Percentiles rank a stretch among this genome's conserved stretches.
Conservation (phyloP, 1,140 invertebrate genomes). For the Drosophila murphyi region DNA sequence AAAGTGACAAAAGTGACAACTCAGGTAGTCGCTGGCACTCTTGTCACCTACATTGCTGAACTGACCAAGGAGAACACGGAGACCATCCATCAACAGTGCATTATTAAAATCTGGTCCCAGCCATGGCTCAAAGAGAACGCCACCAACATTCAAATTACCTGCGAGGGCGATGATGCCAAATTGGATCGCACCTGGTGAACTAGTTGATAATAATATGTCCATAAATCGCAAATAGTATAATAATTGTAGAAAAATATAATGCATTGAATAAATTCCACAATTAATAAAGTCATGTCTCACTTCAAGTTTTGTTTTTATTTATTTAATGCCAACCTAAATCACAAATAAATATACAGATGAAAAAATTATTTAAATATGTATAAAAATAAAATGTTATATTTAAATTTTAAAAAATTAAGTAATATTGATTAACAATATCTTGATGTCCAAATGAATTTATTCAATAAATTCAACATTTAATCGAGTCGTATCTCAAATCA, state of each 20-base stretch:
- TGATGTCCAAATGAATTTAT: too few relatives aligned
- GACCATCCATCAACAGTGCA: conserved; percentile 24
- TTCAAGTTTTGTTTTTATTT: too few relatives aligned
- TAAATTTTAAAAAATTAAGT: too few relatives aligned
- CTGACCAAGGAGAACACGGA: conserved; percentile 13
- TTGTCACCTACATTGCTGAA: conserved; percentile 37
- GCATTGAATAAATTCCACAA: background rate
- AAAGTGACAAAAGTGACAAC: conserved; percentile 36
- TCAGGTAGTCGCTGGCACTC: conserved; percentile 47
- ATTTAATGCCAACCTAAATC: background rate
- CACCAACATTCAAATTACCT: conserved; percentile 47
- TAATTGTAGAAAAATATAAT: background rate
- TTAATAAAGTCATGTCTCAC: background rate
- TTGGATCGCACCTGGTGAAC: conserved; percentile 52
- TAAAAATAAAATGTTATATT: too few relatives aligned
- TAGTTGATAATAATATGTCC: background rate
- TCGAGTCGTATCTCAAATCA: too few relatives aligned
- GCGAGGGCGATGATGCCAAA: conserved; percentile 43
- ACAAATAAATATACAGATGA: too few relatives aligned
- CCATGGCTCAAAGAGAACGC: conserved; percentile 47
- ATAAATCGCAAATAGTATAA: background rate
- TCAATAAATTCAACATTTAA: too few relatives aligned
- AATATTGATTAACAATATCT: too few relatives aligned
- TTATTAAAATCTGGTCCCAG: conserved; percentile 41
- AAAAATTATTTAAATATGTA: too few relatives aligned